Evolutionary conservation across 1,140 invertebrate genomes (phyloP).

Genomic region (Hestina assimilis): DNA sequence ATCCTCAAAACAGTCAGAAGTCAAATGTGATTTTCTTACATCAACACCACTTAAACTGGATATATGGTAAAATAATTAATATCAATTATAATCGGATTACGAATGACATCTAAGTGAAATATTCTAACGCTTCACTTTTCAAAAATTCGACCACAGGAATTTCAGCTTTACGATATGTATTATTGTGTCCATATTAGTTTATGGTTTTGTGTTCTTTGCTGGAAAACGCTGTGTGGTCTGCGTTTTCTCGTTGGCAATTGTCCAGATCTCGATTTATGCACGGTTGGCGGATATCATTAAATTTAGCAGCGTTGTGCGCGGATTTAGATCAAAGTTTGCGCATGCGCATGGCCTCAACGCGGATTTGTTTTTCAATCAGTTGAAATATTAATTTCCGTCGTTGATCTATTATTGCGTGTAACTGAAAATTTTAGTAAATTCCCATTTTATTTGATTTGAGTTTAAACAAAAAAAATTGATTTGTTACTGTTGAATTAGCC

Average conservation of each 20-base stretch:
- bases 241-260: conserved; percentile 34
- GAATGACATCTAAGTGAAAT: neutral
- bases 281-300: conserved; percentile 50
- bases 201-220: neutral
- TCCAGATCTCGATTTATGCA: conserved; percentile 51
- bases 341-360: conserved; percentile 16
- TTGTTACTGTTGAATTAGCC: too few relatives aligned
- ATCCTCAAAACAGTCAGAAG: neutral
- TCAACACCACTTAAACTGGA: conserved; percentile 13
- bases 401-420: neutral
- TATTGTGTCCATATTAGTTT: neutral
- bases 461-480: too few relatives aligned
- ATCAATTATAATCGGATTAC: neutral
- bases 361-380: neutral
- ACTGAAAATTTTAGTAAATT: neutral
- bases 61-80: conserved; percentile 14
- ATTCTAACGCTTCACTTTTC: neutral
- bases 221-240: conserved; percentile 1
- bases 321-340: conserved; percentile 45
- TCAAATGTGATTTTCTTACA: conserved; percentile 6
- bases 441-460: too few relatives aligned
- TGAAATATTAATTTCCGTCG: neutral
- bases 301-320: conserved; percentile 35
- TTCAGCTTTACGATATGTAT: neutral
- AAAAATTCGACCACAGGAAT: neutral